Evolutionary conservation across 2,888 invertebrate genomes (phyloP).

Genomic region (Lomographa bimaculata): DNA sequence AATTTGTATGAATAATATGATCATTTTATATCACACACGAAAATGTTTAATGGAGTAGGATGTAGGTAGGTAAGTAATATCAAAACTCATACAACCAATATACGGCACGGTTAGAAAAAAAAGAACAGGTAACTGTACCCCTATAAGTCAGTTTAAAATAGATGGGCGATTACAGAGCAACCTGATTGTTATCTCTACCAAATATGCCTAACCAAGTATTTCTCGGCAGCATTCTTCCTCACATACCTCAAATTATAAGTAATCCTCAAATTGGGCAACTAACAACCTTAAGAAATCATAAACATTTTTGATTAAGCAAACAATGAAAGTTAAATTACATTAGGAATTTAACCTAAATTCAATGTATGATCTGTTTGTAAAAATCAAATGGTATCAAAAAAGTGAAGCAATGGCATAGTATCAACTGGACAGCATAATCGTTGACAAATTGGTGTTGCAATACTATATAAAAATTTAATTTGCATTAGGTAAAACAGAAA

Average conservation of each 20-base stretch:
- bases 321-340: constrained; percentile 17
- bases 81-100: too few relatives aligned
- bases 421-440: too few relatives aligned
- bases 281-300: constrained; percentile 19
- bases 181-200: constrained; percentile 25
- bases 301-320: constrained; percentile 21
- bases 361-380: constrained; percentile 1
- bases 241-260: constrained; percentile 29
- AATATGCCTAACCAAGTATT: constrained; percentile 30
- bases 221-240: constrained; percentile 31
- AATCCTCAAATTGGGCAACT: constrained; percentile 32
- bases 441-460: too few relatives aligned
- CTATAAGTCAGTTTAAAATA: constrained; percentile 13
- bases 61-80: too few relatives aligned
- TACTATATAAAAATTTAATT: too few relatives aligned
- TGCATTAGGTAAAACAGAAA: too few relatives aligned
- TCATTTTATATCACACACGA: too few relatives aligned
- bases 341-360: constrained; percentile 19
- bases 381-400: too few relatives aligned
- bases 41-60: too few relatives aligned
- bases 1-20: too few relatives aligned
- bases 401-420: too few relatives aligned
- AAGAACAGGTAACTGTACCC: not conserved
- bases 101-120: too few relatives aligned
- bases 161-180: constrained; percentile 15